Percentiles rank a stretch among this genome's conserved stretches.
These are phyloP conservation scores for Campoplex capitator DNA, from an alignment of 2,888 invertebrate species.

Conservation along the genomic window DNA sequence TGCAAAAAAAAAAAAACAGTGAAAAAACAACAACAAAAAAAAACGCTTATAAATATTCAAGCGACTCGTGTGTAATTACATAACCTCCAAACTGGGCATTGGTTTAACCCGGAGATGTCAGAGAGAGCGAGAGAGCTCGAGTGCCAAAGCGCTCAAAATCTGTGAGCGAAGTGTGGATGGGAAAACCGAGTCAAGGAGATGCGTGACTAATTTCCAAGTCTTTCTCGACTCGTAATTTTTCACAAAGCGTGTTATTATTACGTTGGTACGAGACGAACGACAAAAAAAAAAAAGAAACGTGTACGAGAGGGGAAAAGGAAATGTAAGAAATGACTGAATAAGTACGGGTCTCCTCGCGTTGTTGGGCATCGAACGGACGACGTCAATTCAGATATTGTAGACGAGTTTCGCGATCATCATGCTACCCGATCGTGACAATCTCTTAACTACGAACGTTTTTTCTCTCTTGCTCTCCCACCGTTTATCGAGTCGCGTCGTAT, in stretches of 20 bases:
- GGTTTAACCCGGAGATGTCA: slow-evolving; percentile 22
- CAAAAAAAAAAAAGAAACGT: not conserved
- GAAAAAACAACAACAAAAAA: not conserved
- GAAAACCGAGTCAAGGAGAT: slow-evolving; percentile 40
- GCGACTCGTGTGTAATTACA: not conserved
- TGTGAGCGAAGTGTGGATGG: slow-evolving; percentile 4
- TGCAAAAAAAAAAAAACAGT: not conserved
- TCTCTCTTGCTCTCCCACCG: slow-evolving; percentile 1
- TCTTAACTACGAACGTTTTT: not conserved
- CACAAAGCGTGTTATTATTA: slow-evolving; percentile 60
- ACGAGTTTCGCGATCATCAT: slow-evolving; percentile 44
- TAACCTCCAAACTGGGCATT: not conserved
- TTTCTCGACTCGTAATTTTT: slow-evolving; percentile 51
- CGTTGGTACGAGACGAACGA: slow-evolving; percentile 30
- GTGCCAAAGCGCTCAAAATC: slow-evolving; percentile 7
- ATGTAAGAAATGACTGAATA: slow-evolving; percentile 7
- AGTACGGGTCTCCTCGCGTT: slow-evolving; percentile 39
- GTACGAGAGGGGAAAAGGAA: slow-evolving; percentile 8
- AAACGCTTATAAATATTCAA: not conserved
- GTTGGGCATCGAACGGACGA: slow-evolving; percentile 56
- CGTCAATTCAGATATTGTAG: slow-evolving; percentile 57
- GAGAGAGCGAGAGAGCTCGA: not conserved
- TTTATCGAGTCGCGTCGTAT: slow-evolving; percentile 21
- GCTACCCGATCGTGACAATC: slow-evolving; percentile 61
- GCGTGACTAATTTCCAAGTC: not conserved